Evolutionary conservation across 1,140 invertebrate species (phyloP), one percentile per base, ranked within the genome.

Genomic region (Cryptotermes secundus): DNA sequence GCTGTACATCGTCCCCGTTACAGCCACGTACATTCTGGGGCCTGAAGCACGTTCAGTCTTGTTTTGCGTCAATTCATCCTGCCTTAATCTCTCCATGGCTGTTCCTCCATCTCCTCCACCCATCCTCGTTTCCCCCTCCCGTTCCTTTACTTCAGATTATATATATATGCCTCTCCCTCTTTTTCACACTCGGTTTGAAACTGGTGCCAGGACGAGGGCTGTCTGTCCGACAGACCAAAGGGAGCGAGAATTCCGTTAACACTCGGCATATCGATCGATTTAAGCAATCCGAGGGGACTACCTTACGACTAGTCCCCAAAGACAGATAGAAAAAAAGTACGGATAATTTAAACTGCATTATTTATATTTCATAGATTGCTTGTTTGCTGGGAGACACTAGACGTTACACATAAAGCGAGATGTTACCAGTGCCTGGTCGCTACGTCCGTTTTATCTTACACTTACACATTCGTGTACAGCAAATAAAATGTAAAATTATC

Each of bases 151-250:
- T 72, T 31, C 59, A 72, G 59, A 72, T n/a, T 72, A 31, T 72
- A 72, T 72, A 72, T 72, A 31, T 72, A 9, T n/a, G 10, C 26
- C 14, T 31, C 26, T n/a, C 59, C 16, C 59, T 7, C 16, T 72
- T 72, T 72, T 72, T 72, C 59, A 72, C 59, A 72, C 59, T 72
- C 59, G 59, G 59, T 72, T 72, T 72, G 59, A n/a, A 72, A 72
- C 59, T 72, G 59, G 59, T n/a, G 53, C 53, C 53, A 59, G 24
- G 22, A 22, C 53, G 53, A 59, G 53, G 53, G 53, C 19, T 59
- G 53, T 42, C 9, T 59, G 53, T 59, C 53, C 7, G 12, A 7
- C 53, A 22, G 53, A n/a, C 26, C 19, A 31, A 31, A 31, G 26
- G 59, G n/a, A 72, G 26, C 26, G n/a, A 72, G 59, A 72, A 72